Evolutionary conservation across 2,113 vertebrate genomes (phyloP), one percentile per base, ranked within the genome.

Genomic region (Mirounga angustirostris): DNA sequence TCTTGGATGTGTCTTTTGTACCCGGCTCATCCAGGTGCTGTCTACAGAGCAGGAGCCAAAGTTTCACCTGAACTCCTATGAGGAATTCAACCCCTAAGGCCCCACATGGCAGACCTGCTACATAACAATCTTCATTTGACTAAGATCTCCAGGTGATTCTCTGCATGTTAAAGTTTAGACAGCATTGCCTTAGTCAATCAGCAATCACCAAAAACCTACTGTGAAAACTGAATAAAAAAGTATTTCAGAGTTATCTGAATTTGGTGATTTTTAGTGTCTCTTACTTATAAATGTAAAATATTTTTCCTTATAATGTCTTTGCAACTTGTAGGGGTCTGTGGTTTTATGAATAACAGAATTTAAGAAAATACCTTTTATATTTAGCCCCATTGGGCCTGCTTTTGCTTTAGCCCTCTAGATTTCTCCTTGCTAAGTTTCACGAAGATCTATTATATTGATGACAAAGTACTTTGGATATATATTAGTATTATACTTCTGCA

Each of bases 21-120:
- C 11, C 3, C 67, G 22, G 7, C 12, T 30, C 21, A 2, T 11
- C 13, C 18, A 79, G n/a, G 6, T 18, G 6, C 56, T 16, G 9
- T 28, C 4, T 28, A 4, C 1, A 0, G 1, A 67, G 1, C 26
- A 40, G 15, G 0, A 15, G 0, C 8, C 81, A 54, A 9, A 73
- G 36, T 26, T 65, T 58, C 14, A 30, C 4, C 2, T 30, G 26
- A 16, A 67, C 80, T 10, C 40, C 28, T 40, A 0, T 15, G 5
- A 83, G 52, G 24, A 79, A 63, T 21, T 4, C 2, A 40, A 2
- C 0, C 15, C 22, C 15, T 18, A 4, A 5, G n/a, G 0, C 2
- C 4, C 11, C 16, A 33, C 2, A 0, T 12, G 3, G 18, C 33
- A 16, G 14, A 59, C 10, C 4, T 18, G 56, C 26, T 36, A 7